Evolutionary conservation across 2,113 vertebrate species (phyloP).

Genomic region (Rhinogobius similis): DNA sequence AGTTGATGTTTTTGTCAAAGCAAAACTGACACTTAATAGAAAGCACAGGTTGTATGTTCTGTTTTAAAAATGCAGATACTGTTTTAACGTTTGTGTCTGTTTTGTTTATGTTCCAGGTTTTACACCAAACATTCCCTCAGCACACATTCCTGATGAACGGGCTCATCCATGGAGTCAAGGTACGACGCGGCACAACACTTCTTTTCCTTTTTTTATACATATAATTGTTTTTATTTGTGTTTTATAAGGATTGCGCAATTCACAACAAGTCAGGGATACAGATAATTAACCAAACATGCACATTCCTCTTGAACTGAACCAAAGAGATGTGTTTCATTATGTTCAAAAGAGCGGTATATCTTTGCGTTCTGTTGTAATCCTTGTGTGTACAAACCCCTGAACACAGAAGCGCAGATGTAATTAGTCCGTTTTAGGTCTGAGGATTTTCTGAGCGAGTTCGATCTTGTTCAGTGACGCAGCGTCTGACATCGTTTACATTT

Average conservation of each 20-base stretch:
- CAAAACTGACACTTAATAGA: background rate
- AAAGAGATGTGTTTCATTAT: too few relatives aligned
- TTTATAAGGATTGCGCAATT: too few relatives aligned
- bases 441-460: slow-evolving; percentile 16
- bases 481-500: slow-evolving; percentile 3
- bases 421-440: background rate
- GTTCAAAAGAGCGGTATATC: too few relatives aligned
- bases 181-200: slow-evolving; percentile 47
- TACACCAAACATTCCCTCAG: slow-evolving; percentile 89
- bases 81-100: slow-evolving; percentile 12
- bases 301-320: too few relatives aligned
- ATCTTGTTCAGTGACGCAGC: slow-evolving; percentile 18
- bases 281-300: too few relatives aligned
- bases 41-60: background rate
- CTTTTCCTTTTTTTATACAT: too few relatives aligned
- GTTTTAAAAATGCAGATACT: background rate
- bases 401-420: background rate
- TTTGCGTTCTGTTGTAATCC: background rate
- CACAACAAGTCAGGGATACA: too few relatives aligned
- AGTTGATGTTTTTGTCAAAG: background rate
- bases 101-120: slow-evolving; percentile 77
- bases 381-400: background rate
- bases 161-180: slow-evolving; percentile 92
- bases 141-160: slow-evolving; percentile 95
- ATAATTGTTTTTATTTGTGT: too few relatives aligned